A percentile compares a stretch with the other conserved stretches of the same genome.
These are phyloP conservation scores for Centrocercus urophasianus DNA, from an alignment of 2,113 vertebrate species.

Conservation along the genomic window DNA sequence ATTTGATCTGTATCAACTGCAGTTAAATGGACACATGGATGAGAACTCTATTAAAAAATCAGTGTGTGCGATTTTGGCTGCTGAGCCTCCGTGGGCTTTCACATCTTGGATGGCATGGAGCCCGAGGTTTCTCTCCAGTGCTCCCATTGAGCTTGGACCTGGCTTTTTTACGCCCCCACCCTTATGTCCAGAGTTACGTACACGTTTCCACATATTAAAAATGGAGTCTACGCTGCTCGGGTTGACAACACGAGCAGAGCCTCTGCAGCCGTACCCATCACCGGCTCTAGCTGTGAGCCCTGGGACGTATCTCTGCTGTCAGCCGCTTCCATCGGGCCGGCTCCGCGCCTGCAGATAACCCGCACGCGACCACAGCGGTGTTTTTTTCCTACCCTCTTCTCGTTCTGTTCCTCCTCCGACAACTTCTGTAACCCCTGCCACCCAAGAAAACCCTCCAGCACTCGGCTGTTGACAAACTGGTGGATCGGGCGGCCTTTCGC, in stretches of 20 bases:
- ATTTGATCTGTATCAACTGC: slow-evolving; percentile 49
- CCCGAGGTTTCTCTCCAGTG: slow-evolving; percentile 67
- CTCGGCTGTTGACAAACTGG: not conserved
- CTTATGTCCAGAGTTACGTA: slow-evolving; percentile 68
- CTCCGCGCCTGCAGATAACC: not conserved
- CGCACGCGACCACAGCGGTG: not conserved
- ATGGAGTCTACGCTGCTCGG: not conserved
- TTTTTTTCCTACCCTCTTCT: slow-evolving; percentile 1
- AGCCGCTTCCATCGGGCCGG: not conserved
- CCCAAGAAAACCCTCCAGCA: not conserved
- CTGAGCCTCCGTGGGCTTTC: slow-evolving; percentile 66
- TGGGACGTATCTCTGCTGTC: not conserved
- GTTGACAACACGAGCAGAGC: slow-evolving; percentile 16
- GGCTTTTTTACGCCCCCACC: slow-evolving; percentile 72
- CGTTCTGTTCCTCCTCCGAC: not conserved
- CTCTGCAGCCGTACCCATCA: slow-evolving; percentile 7
- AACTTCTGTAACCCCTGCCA: not conserved
- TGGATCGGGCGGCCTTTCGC: slow-evolving; percentile 32
- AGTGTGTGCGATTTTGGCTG: slow-evolving; percentile 61
- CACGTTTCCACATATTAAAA: slow-evolving; percentile 54
- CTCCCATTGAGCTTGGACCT: slow-evolving; percentile 71
- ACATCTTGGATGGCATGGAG: slow-evolving; percentile 65
- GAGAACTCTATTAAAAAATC: slow-evolving; percentile 73
- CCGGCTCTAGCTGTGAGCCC: not conserved
- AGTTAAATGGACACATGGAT: slow-evolving; percentile 67